These are phyloP conservation scores for Paramuricea clavata DNA, from an alignment of 92 coral and sea anemone species.

Conservation along the genomic window DNA sequence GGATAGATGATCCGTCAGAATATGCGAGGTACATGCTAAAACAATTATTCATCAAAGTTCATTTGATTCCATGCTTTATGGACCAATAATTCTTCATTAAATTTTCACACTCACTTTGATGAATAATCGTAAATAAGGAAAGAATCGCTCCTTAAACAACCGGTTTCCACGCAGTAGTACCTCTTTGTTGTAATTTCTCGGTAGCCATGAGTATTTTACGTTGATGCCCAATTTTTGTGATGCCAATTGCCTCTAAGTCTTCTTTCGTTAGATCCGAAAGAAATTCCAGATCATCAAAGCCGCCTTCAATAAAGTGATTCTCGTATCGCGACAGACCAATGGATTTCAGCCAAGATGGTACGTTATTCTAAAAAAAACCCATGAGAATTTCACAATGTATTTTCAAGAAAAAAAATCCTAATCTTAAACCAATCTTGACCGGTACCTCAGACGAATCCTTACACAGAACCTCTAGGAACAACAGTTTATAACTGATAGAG, in stretches of 20 bases:
- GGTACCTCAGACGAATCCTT: no score
- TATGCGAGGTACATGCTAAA: background rate
- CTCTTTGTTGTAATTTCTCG: slow-evolving; percentile 68
- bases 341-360: slow-evolving; percentile 89
- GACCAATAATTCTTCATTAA: no score
- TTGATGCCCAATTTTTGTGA: slow-evolving; percentile 90
- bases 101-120: background rate
- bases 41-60: background rate
- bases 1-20: no score
- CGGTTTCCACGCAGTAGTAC: slow-evolving; percentile 27
- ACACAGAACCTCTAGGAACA: no score
- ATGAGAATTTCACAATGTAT: background rate
- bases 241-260: slow-evolving; percentile 88
- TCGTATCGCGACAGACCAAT: slow-evolving; percentile 91
- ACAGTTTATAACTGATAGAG: no score
- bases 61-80: no score
- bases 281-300: slow-evolving; percentile 97
- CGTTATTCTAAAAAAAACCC: slow-evolving; percentile 71
- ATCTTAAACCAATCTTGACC: background rate
- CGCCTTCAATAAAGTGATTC: slow-evolving; percentile 92
- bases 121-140: background rate
- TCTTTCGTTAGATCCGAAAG: slow-evolving; percentile 89
- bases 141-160: slow-evolving; percentile 45
- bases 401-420: background rate
- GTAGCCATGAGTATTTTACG: slow-evolving; percentile 92